These are phyloP conservation scores for Ridgeia piscesae DNA, from an alignment of 1,140 invertebrate genomes.

Conservation along the genomic window DNA sequence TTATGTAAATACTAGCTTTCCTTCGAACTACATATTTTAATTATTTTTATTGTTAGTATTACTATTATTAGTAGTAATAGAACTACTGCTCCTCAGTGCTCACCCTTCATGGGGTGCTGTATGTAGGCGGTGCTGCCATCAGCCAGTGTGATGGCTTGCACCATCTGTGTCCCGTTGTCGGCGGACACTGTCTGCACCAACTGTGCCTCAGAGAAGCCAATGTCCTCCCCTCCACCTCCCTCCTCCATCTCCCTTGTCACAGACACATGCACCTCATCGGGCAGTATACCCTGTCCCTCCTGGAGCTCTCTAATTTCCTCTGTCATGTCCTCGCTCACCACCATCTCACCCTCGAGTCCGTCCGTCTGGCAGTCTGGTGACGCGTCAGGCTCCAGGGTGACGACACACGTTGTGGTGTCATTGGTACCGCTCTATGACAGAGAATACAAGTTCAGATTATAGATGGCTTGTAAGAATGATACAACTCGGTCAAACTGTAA, in stretches of 20 bases:
- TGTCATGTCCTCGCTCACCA: neutral
- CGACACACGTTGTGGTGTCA: neutral
- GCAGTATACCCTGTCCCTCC: neutral
- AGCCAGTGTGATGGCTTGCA: conserved; percentile 47
- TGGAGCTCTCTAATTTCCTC: neutral
- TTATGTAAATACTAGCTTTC: too few species aligned
- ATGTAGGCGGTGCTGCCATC: conserved; percentile 49
- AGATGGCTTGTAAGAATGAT: too few species aligned
- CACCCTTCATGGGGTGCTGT: conserved; percentile 44
- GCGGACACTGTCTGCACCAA: conserved; percentile 26
- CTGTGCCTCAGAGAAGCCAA: neutral
- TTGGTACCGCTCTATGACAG: neutral
- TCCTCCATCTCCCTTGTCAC: conserved; percentile 31
- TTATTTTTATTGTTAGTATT: neutral
- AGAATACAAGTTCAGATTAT: neutral
- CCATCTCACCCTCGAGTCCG: neutral
- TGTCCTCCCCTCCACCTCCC: conserved; percentile 2
- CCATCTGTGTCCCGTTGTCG: conserved; percentile 32
- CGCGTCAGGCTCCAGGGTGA: neutral
- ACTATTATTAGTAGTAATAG: neutral
- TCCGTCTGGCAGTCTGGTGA: neutral
- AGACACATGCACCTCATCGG: neutral
- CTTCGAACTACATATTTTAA: too few species aligned
- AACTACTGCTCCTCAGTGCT: neutral
- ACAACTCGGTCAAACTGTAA: too few species aligned